Evolutionary conservation across 1,140 invertebrate species (phyloP).

Genomic region (Cyphomyrmex costatus): DNA sequence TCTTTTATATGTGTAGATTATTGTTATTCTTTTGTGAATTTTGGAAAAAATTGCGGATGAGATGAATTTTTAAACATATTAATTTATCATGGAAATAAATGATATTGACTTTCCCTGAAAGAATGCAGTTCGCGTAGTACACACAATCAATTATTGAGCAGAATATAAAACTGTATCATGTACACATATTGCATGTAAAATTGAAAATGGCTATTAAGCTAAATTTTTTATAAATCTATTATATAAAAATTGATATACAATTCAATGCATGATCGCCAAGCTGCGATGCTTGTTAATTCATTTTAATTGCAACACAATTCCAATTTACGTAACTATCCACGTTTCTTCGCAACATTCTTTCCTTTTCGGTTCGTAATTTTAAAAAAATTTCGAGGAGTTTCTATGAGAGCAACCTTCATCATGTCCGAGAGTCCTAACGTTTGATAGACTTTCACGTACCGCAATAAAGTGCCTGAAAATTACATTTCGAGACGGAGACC

Average conservation of each 20-base stretch:
- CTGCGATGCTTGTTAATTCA: neutral
- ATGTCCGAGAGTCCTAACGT: neutral
- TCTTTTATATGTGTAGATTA: neutral
- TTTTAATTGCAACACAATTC: neutral
- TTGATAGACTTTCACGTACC: constrained; percentile 46
- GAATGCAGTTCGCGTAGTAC: neutral
- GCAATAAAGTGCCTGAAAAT: constrained; percentile 71
- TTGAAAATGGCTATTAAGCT: constrained; percentile 29
- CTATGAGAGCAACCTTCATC: neutral
- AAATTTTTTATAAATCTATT: constrained; percentile 18
- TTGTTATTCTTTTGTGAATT: neutral
- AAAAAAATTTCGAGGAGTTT: neutral
- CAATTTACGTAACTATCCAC: neutral
- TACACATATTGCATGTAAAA: constrained; percentile 8
- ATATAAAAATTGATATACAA: constrained; percentile 10
- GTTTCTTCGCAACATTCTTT: too few relatives aligned
- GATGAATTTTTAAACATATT: constrained; percentile 4
- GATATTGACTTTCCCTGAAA: neutral
- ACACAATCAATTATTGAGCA: constrained; percentile 26
- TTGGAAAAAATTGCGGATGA: neutral
- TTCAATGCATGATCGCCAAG: neutral
- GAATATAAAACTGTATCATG: constrained; percentile 14
- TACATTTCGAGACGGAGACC: constrained; percentile 53
- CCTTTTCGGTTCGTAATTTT: neutral
- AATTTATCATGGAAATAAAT: constrained; percentile 21